Percentiles rank a stretch among this genome's conserved stretches.
Conservation (phyloP, 2,113 vertebrate genomes). For the Carettochelys insculpta region DNA sequence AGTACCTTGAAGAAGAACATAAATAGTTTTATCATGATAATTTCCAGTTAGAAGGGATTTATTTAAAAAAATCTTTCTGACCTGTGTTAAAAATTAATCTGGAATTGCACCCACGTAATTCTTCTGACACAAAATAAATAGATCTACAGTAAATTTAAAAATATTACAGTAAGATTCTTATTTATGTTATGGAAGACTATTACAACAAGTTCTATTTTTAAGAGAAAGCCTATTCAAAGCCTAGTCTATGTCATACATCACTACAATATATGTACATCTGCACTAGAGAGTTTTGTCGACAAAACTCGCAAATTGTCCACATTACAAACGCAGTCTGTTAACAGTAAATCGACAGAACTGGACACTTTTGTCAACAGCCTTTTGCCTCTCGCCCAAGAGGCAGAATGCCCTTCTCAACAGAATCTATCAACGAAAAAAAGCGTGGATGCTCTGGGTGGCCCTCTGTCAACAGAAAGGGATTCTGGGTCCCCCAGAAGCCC, state of each 20-base stretch:
- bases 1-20: rapidly evolving
- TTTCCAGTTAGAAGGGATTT: background rate
- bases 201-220: background rate
- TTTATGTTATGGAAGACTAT: background rate
- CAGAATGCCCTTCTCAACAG: no score
- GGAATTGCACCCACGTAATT: background rate
- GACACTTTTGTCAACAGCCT: no score
- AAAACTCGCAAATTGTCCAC: no score
- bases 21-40: background rate
- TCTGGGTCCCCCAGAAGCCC: no score
- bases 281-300: no score
- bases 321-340: no score
- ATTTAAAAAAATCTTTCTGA: background rate
- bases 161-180: constrained; percentile 37
- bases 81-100: background rate
- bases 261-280: no score
- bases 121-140: background rate
- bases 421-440: no score
- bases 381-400: no score
- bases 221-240: constrained; percentile 22
- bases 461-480: no score
- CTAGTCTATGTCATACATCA: constrained; percentile 30
- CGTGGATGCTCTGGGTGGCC: no score
- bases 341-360: no score
- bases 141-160: background rate